Evolutionary conservation across 2,113 vertebrate species (phyloP).

Genomic region (Edolisoma coerulescens): DNA sequence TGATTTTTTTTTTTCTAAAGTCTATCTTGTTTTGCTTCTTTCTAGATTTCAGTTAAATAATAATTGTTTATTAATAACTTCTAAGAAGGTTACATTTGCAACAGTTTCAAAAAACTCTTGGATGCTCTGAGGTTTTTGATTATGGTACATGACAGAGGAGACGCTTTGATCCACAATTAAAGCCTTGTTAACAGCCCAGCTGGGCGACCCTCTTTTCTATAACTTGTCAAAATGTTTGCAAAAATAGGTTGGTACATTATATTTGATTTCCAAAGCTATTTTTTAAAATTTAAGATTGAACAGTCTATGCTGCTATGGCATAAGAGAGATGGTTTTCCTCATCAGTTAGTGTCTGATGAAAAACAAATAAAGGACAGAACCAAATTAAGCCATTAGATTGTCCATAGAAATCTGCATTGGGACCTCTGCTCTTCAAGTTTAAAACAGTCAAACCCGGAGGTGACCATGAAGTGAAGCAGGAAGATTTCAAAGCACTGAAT

Average conservation of each 20-base stretch:
- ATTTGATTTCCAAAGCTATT: background rate
- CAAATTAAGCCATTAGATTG: background rate
- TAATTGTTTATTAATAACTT: background rate
- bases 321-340: background rate
- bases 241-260: background rate
- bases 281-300: background rate
- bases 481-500: background rate
- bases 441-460: background rate
- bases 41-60: background rate
- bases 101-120: background rate
- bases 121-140: background rate
- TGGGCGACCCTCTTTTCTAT: background rate
- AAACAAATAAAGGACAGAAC: background rate
- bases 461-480: background rate
- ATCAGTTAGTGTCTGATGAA: background rate
- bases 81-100: background rate
- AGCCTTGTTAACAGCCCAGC: background rate
- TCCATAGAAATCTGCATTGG: background rate
- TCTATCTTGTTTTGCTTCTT: background rate
- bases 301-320: background rate
- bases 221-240: background rate
- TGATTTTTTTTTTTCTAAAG: background rate
- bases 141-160: background rate
- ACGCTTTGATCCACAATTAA: background rate
- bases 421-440: background rate